phyloP scores from a whole-genome alignment of 2,113 vertebrate genomes.

The Caloenas nicobarica region DNA sequence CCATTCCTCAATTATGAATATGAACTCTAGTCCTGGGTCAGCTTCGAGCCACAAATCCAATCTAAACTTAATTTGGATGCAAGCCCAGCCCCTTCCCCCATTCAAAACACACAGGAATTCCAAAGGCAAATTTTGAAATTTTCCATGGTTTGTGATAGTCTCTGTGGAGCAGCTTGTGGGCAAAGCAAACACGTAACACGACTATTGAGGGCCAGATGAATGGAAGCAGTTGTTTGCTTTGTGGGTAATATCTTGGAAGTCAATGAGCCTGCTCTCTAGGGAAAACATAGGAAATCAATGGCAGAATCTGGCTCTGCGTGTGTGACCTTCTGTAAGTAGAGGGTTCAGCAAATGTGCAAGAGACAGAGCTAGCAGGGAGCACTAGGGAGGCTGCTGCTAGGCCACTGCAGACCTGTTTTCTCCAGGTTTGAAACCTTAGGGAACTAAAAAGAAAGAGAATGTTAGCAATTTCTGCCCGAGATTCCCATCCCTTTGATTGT shows the following conservation, averaged over 20 bases:
- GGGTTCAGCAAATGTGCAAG: not conserved
- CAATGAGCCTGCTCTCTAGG: not conserved
- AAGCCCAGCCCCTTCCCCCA: not conserved
- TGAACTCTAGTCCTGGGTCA: constrained; percentile 34
- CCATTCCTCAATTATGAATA: not conserved
- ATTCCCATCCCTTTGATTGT: not conserved
- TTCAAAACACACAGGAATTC: constrained; percentile 34
- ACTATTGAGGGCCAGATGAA: not conserved
- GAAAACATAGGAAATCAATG: not conserved
- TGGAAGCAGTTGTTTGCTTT: constrained; percentile 6
- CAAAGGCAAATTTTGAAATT: constrained; percentile 22
- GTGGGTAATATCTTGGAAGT: constrained; percentile 11
- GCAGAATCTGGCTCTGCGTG: not conserved
- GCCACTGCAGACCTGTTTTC: not conserved
- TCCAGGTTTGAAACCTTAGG: not conserved
- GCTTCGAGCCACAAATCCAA: constrained; percentile 40
- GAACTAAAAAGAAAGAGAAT: not conserved
- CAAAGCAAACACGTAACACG: not conserved
- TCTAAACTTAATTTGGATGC: constrained; percentile 32
- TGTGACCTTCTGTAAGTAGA: not conserved
- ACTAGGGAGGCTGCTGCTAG: not conserved
- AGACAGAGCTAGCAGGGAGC: not conserved
- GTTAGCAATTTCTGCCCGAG: not conserved
- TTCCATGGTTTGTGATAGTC: constrained; percentile 49
- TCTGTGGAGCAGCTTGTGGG: constrained; percentile 4